Base-by-base conservation (phyloP, 2,797 vertebrate genomes). In the Myotis myotis region DNA sequence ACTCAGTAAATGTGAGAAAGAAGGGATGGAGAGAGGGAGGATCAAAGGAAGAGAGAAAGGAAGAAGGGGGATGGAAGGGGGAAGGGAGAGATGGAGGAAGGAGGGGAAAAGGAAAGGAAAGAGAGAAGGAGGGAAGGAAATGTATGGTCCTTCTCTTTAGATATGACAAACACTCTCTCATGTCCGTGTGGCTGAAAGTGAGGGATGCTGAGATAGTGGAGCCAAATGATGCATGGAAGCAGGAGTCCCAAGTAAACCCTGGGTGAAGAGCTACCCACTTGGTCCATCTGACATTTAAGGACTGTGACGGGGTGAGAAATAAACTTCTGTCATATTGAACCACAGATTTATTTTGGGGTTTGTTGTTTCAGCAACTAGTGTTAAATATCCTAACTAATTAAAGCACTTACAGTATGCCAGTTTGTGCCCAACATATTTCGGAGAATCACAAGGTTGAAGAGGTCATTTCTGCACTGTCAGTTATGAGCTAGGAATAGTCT, bases 301-400 rank as follows among this genome's bases (percentile, higher is more conserved):
- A 33, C 71, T 8, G 25, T 10, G 23, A 38, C 92, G 30, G 33
- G 13, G 23, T n/a, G 20, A 66, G 62, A 87, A 82, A n/a, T 30
- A 78, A 41, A 81, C 23, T 72, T 78, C n/a, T 41, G 9, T 71
- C 30, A 23, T 71, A 62, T 49, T 16, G 47, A 89, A 70, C 87
- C 81, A 71, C 62, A 86, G 86, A 90, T 78, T 89, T 72, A 92
- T 55, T 87, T 82, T 47, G 36, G 51, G 28, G 36, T 28, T 33
- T 36, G 25, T 84, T 66, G 17, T 82, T 89, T 82, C 44, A 79
- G 74, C 74, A 85, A 38, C 23, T 51, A 12, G n/a, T 80, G 41
- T 68, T 80, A 80, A 85, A 85, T 60, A 92, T 60, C 79, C 55
- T 93, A 83, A 93, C 66, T 79, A 36, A 79, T 84, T 55, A 89